phyloP scores from a whole-genome alignment of 2,797 vertebrate species.

The Alca torda region DNA sequence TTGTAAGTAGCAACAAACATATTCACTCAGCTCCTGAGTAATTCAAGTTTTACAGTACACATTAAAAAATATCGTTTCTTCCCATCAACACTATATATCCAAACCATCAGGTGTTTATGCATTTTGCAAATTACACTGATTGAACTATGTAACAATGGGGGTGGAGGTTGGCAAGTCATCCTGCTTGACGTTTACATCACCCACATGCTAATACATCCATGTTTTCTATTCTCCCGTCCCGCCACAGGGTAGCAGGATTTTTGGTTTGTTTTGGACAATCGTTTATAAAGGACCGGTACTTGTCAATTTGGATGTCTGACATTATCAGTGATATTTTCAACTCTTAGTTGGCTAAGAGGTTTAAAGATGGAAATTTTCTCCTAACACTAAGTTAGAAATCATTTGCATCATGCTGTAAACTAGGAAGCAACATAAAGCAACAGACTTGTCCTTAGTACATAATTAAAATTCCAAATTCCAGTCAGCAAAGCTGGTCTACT shows the following conservation, averaged over 20 bases:
- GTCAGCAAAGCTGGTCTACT: constrained; percentile 80
- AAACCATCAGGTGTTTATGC: constrained; percentile 79
- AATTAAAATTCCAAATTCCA: constrained; percentile 82
- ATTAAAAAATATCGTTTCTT: constrained; percentile 83
- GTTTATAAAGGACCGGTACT: constrained; percentile 67
- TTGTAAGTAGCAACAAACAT: constrained; percentile 84
- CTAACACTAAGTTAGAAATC: constrained; percentile 85
- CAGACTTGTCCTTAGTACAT: constrained; percentile 86
- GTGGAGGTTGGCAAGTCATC: constrained; percentile 76
- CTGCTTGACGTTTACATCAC: constrained; percentile 74
- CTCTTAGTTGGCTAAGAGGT: constrained; percentile 81
- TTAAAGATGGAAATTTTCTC: constrained; percentile 80
- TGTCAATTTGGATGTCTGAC: constrained; percentile 74
- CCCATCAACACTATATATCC: constrained; percentile 84
- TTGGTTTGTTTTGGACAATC: constrained; percentile 79
- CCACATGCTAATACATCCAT: constrained; percentile 77
- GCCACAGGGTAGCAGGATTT: constrained; percentile 70
- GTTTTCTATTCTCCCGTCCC: constrained; percentile 55
- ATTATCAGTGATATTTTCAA: constrained; percentile 72
- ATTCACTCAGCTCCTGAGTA: constrained; percentile 86
- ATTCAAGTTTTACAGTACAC: constrained; percentile 84
- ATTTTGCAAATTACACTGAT: constrained; percentile 82
- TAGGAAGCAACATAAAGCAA: constrained; percentile 88
- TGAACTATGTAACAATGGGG: constrained; percentile 77
- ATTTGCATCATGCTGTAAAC: constrained; percentile 94